Evolutionary conservation across 2,797 vertebrate genomes (phyloP).

Genomic region (Rhynchonycteris naso): DNA sequence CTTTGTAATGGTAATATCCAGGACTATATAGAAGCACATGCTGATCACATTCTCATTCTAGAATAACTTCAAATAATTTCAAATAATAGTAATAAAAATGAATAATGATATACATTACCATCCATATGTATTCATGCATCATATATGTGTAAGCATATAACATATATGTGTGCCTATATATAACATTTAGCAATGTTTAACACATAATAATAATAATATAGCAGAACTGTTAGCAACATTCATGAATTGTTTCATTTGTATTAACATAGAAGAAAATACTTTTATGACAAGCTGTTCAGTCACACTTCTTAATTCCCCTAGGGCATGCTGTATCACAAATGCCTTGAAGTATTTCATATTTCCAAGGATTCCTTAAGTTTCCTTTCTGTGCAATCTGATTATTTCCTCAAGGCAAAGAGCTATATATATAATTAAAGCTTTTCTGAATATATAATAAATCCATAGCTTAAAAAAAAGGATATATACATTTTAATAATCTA

Average conservation of each 20-base stretch:
- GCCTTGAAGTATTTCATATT: not conserved
- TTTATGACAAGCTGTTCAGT: not conserved
- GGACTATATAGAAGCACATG: not conserved
- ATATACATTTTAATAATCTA: conserved; percentile 26
- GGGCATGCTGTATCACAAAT: not conserved
- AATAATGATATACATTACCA: not conserved
- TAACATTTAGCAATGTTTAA: not conserved
- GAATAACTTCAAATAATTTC: not conserved
- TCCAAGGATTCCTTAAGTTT: conserved; percentile 19
- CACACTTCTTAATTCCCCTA: not conserved
- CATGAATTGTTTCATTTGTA: not conserved
- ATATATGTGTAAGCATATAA: not conserved
- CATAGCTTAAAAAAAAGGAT: not conserved
- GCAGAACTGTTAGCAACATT: not conserved
- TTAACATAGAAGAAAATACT: not conserved
- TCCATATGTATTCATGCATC: not conserved
- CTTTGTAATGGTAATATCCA: not conserved
- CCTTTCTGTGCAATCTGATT: conserved; percentile 18
- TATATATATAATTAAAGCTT: not conserved
- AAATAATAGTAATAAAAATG: not conserved
- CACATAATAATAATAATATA: not conserved
- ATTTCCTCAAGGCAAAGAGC: conserved; percentile 18
- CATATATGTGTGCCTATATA: not conserved
- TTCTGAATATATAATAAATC: conserved; percentile 10
- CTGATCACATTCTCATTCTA: not conserved